Conservation (phyloP, 2,888 invertebrate species). For the Pogonocherus hispidulus region DNA sequence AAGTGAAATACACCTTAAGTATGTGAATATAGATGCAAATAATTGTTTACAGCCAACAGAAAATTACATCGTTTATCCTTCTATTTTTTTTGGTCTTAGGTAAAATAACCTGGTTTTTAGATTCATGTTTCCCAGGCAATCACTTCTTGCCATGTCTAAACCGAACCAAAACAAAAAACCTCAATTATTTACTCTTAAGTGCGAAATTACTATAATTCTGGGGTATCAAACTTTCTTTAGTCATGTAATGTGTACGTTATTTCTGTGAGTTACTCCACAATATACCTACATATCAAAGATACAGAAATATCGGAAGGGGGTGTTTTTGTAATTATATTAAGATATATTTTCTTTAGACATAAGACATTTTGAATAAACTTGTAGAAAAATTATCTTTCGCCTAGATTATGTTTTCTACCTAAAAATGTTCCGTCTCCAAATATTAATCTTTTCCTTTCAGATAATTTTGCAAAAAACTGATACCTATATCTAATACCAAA, state of each 20-base stretch:
- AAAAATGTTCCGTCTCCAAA: no score
- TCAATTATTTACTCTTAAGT: slow-evolving; percentile 10
- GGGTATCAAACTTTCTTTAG: not conserved
- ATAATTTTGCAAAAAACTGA: no score
- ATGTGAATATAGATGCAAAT: not conserved
- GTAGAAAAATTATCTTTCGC: no score
- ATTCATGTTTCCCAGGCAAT: not conserved
- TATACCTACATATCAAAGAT: no score
- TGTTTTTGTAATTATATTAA: no score
- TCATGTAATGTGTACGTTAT: not conserved
- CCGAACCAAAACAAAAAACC: not conserved
- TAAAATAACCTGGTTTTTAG: not conserved
- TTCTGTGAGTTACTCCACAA: slow-evolving; percentile 1
- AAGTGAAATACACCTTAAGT: no score
- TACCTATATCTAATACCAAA: no score
- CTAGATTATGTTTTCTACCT: no score
- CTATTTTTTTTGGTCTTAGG: not conserved
- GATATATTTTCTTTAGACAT: no score
- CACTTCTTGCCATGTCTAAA: not conserved
- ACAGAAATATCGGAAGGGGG: no score
- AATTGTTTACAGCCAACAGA: not conserved
- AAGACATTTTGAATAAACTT: no score
- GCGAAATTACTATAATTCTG: slow-evolving; percentile 11
- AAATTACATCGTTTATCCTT: not conserved
- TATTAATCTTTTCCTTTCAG: no score